A percentile compares a stretch with the other conserved stretches of the same genome.
These are phyloP conservation scores for Piaya cayana DNA, from an alignment of 2,113 vertebrate species.

Conservation along the genomic window DNA sequence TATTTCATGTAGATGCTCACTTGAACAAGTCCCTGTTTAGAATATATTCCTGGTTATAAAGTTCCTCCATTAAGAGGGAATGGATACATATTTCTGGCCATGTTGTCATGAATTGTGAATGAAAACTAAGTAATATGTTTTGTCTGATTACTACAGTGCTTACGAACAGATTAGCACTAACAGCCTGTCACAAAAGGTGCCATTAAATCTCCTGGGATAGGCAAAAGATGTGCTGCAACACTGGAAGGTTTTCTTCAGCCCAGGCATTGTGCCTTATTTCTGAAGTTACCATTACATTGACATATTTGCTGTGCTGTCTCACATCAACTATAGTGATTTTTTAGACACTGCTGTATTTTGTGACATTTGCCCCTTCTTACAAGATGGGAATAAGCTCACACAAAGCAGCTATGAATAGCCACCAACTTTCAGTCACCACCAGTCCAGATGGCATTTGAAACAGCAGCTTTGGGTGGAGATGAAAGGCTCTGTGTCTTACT, in stretches of 20 bases:
- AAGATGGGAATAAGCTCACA: slow-evolving; percentile 7
- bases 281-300: background rate
- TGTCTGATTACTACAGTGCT: background rate
- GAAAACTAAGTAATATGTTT: background rate
- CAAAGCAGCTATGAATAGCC: slow-evolving; percentile 7
- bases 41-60: background rate
- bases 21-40: background rate
- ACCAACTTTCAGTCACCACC: background rate
- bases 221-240: background rate
- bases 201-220: background rate
- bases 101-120: background rate
- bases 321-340: background rate
- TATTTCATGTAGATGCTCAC: background rate
- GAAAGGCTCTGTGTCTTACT: background rate
- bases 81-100: background rate
- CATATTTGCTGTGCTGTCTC: slow-evolving; percentile 13
- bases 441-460: background rate
- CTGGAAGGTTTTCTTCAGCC: background rate
- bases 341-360: background rate
- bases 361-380: slow-evolving; percentile 21
- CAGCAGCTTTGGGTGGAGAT: background rate
- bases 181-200: background rate
- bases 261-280: background rate
- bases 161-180: background rate
- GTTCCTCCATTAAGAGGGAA: background rate